phyloP scores from a whole-genome alignment of 2,888 invertebrate species.

The Clostera curtula region DNA sequence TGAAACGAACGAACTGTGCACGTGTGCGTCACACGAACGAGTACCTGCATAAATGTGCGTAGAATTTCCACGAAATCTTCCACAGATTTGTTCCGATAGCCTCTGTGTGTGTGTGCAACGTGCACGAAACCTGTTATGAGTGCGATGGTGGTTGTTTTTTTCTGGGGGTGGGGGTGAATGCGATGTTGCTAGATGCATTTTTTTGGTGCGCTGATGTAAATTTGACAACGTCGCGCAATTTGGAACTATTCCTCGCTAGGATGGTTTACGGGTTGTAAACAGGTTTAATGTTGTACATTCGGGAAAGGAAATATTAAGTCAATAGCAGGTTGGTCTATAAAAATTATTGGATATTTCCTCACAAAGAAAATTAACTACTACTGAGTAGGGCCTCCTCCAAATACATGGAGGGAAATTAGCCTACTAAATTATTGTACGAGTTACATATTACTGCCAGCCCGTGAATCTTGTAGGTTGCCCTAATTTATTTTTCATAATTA shows the following conservation, averaged over 20 bases:
- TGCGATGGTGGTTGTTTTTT: slow-evolving; percentile 24
- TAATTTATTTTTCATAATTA: too few species aligned
- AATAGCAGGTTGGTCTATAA: too few species aligned
- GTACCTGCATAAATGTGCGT: slow-evolving; percentile 22
- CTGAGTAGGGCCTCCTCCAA: too few species aligned
- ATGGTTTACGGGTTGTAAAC: slow-evolving; percentile 10
- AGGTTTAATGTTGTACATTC: too few species aligned
- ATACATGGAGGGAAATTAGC: too few species aligned
- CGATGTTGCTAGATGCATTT: slow-evolving; percentile 64
- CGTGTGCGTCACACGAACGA: slow-evolving; percentile 17
- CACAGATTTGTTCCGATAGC: slow-evolving; percentile 19
- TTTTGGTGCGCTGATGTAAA: slow-evolving; percentile 51
- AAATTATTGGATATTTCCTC: too few species aligned
- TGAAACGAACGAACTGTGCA: too few species aligned
- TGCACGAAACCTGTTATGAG: slow-evolving; percentile 43
- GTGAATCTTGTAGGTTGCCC: too few species aligned
- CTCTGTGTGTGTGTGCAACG: slow-evolving; percentile 29
- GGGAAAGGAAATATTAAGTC: too few species aligned
- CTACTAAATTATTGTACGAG: too few species aligned
- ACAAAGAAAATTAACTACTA: too few species aligned
- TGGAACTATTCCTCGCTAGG: slow-evolving; percentile 24
- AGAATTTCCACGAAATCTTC: slow-evolving; percentile 43
- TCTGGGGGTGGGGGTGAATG: slow-evolving; percentile 37
- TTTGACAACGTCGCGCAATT: slow-evolving; percentile 68
- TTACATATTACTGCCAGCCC: too few species aligned